phyloP scores from a whole-genome alignment of 35 echinoderm and acorn worm species.

The Strongylocentrotus purpuratus region DNA sequence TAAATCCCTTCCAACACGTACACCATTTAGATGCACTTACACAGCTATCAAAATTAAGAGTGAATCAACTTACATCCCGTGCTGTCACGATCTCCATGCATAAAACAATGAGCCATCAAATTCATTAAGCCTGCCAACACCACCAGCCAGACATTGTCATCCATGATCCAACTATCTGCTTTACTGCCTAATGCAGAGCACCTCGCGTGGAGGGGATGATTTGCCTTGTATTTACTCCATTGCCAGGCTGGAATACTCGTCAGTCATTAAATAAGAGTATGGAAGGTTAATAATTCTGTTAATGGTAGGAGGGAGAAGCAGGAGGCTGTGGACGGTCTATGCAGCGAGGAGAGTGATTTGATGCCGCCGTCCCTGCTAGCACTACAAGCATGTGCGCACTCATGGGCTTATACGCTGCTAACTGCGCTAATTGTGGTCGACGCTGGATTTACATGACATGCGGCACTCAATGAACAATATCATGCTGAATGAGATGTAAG shows the following conservation, averaged over 20 bases:
- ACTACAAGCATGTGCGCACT: not conserved
- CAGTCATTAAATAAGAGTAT: not conserved
- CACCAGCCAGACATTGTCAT: not conserved
- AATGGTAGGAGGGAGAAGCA: not conserved
- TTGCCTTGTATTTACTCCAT: not conserved
- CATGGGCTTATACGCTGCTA: not conserved
- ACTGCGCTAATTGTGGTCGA: not conserved
- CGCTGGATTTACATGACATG: not conserved
- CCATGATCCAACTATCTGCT: not conserved
- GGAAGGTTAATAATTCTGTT: not conserved
- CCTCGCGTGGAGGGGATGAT: not conserved
- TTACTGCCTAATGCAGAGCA: not conserved
- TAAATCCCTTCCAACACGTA: not conserved
- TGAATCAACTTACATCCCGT: not conserved
- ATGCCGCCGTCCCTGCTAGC: not conserved
- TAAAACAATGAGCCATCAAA: not conserved
- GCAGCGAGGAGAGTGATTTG: not conserved
- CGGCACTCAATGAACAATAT: not conserved
- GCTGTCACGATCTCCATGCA: not conserved
- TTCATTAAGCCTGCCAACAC: not conserved
- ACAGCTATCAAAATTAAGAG: not conserved
- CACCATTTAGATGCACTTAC: not conserved
- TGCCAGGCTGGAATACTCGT: not conserved
- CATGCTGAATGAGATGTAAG: not conserved
- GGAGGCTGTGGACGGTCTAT: not conserved